Base-by-base conservation (phyloP, 2,797 vertebrate genomes). In the Semotilus atromaculatus region DNA sequence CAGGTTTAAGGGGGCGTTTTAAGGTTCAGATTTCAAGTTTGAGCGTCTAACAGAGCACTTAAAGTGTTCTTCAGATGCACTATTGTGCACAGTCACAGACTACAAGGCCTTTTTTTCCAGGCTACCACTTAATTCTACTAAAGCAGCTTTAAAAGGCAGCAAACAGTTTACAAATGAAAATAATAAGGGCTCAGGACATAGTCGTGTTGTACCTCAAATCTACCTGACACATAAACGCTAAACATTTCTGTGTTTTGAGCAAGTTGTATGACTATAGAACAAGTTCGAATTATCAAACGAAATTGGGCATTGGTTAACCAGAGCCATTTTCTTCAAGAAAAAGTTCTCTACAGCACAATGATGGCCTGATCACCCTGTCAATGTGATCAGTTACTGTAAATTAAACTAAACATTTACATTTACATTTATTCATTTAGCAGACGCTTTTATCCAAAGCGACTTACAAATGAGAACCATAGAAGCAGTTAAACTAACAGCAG, bases 151-250 rank as follows among this genome's bases (percentile, higher is more conserved):
- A 51, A 43, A 53, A 48, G 8, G 5, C 34, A 68, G 29, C 8
- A 76, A 83, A 70, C 53, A 10, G 76, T 19, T 82, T 75, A 74
- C 38, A 60, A 60, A 77, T 43, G 31, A 38, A 72, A 85, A 74
- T 23, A 68, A 83, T 67, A 85, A 62, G 40, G 34, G 34, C 43
- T 64, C 53, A 53, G 43, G 82, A 66, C 5, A 51, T 8, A 72
- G 36, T 36, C 26, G 1, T 75, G 31, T 13, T 53, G 40, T 38
- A 75, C 36, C 71, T 82, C 58, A 62, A 82, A 43, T n/a, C n/a
- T n/a, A n/a, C 76, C 13, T 31, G 36, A 29, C 34, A 21, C 23
- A 9, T 34, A 23, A 60, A 31, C 1, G 3, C 11, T 70, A 45
- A 62, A 73, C 53, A 82, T 18, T 34, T 82, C 53, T 0, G 13